Base-by-base conservation (phyloP, 2,113 vertebrate genomes). In the Rhinoptilus africanus region DNA sequence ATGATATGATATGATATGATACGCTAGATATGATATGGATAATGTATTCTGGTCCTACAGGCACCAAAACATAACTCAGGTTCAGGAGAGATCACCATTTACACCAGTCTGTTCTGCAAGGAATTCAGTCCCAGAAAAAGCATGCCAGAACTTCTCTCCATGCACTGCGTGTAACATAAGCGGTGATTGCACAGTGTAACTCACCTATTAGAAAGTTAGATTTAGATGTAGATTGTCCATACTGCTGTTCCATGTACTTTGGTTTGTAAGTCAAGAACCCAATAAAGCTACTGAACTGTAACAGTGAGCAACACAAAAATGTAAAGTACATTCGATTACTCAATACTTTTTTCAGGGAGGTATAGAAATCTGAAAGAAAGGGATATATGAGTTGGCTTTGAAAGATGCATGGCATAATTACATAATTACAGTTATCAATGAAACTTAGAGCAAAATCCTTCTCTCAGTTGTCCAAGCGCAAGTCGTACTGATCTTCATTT, bases 241-340 rank as follows among this genome's bases (percentile, higher is more conserved):
- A 99, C 80, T 99, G 99, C n/a, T 99, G 99, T 64, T 99, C 99
- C 95, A 99, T 92, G 78, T 99, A 99, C 96, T 99, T 99, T 88
- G 99, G 97, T 88, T 98, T 69, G 66, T 99, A 99, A 76, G 99
- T 99, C 15, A 99, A 26, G 59, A 96, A 85, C 48, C 99, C 99
- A 28, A 99, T 97, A 59, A 98, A 97, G 53, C 98, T 92, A 92
- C 94, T 99, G 92, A 98, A 88, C 30, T 98, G 97, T 56, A 99
- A 86, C 92, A 99, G 80, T 56, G 91, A 96, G 59, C 95, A 88
- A 89, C 97, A 95, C 83, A 99, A 68, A 64, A 98, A 59, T 56
- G 98, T 69, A 77, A 98, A 59, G 92, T 99, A 99, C 12, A 98
- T 60, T 37, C 97, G 97, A 84, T 98, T 99, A 85, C 98, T 96